phyloP scores from a whole-genome alignment of 2,797 vertebrate genomes.

The Mustela erminea region DNA sequence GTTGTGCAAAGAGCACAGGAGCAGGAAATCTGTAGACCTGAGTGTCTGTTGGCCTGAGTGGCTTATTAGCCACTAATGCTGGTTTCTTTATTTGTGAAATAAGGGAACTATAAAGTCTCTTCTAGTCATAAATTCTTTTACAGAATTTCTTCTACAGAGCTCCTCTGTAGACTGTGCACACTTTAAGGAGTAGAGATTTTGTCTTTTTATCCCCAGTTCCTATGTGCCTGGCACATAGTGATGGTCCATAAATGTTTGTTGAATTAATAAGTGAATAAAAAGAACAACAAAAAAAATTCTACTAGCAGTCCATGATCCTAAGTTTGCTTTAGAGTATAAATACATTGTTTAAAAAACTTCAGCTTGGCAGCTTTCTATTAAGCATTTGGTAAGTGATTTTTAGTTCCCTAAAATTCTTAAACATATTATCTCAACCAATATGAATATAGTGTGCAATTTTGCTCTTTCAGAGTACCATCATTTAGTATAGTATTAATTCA shows the following conservation, averaged over 20 bases:
- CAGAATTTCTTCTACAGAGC: not conserved
- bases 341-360: slow-evolving; percentile 18
- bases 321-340: slow-evolving; percentile 16
- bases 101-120: not conserved
- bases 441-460: not conserved
- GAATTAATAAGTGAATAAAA: slow-evolving; percentile 11
- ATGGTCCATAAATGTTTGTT: not conserved
- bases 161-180: not conserved
- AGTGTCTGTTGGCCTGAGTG: not conserved
- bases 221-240: not conserved
- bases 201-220: slow-evolving; percentile 1
- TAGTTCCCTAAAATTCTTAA: slow-evolving; percentile 1
- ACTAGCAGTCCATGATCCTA: not conserved
- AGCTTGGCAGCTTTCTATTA: not conserved
- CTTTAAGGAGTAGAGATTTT: not conserved
- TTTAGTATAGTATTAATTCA: not conserved
- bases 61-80: not conserved
- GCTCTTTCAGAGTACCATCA: not conserved
- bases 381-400: slow-evolving; percentile 42
- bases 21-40: not conserved
- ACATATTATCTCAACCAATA: slow-evolving; percentile 2
- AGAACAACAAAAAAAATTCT: not conserved
- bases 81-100: not conserved
- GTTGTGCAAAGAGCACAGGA: not conserved
- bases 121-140: not conserved